Base-by-base conservation (phyloP, 2,113 vertebrate species). In the Choloepus hoffmanni region DNA sequence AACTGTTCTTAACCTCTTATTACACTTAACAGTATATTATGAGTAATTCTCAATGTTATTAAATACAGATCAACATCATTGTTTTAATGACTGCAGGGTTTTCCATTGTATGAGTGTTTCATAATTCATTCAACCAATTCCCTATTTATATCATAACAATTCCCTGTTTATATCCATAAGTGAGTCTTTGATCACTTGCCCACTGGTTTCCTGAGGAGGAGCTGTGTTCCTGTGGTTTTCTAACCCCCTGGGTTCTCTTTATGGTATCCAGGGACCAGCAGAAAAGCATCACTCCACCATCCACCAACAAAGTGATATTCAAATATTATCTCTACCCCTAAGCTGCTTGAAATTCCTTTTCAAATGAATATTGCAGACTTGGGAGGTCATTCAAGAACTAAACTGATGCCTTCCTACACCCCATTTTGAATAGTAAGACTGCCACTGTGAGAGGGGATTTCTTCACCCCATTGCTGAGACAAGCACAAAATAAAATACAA, bases 401-500 rank as follows among this genome's bases (percentile, higher is more conserved):
- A 70, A 90, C 63, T 62, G 68, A 53, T 76, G 60, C 36, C 43
- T 62, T 33, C 43, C 81, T 9, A 5, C 15, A 60, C 12, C 18
- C 53, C 55, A 40, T 50, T 16, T 24, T 33, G n/a, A 89, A 89
- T 10, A 93, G 8, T 58, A 85, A 45, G 45, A 15, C 11, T 23
- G 10, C 21, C 14, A 74, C 79, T 15, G 4, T 30, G 33, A 65
- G 7, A 87, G n/a, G 16, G 45, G 36, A 74, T 21, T 18, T 1
- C 24, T 85, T 73, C 21, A 74, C 33, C 55, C 48, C 63, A 67
- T 19, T 65, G 77, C 50, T 45, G 10, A 94, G 36, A 67, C 87
- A 96, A 96, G 24, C 77, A 73, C 82, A 79, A 86, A 82, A 53
- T n/a, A 72, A 90, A 81, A n/a, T 72, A 82, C 5, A 43, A 50